These are phyloP conservation scores for Lasioglossum calceatum DNA, from an alignment of 2,888 invertebrate genomes.

Conservation along the genomic window DNA sequence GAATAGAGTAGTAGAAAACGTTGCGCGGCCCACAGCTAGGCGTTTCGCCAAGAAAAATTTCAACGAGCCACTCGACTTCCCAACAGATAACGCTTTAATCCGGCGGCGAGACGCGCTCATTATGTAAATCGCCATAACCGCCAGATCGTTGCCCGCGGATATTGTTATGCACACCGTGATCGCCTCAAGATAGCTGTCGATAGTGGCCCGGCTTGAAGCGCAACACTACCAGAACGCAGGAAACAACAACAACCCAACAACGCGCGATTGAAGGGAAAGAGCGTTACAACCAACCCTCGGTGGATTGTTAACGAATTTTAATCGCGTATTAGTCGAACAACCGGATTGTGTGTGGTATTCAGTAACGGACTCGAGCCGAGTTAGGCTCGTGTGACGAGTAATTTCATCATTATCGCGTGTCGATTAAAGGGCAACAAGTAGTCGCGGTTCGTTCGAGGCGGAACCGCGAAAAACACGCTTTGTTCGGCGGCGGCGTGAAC, in stretches of 20 bases:
- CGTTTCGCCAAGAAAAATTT: conserved; percentile 25
- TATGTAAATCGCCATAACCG: conserved; percentile 25
- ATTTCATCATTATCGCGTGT: conserved; percentile 42
- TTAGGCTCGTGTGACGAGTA: conserved; percentile 40
- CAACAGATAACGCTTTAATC: conserved; percentile 34
- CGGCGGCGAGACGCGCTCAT: not conserved
- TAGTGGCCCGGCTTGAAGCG: not conserved
- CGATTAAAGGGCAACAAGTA: conserved; percentile 54
- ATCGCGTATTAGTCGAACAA: conserved; percentile 2
- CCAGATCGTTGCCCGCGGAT: conserved; percentile 12
- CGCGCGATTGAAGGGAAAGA: not conserved
- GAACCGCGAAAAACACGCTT: conserved; percentile 33
- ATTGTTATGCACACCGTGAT: conserved; percentile 5
- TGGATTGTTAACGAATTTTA: not conserved
- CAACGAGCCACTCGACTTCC: conserved; percentile 16
- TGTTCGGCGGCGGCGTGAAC: not conserved
- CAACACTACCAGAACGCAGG: not conserved
- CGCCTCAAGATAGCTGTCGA: not conserved
- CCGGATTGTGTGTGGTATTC: conserved; percentile 5
- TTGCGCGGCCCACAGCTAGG: conserved; percentile 35
- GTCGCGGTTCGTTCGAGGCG: conserved; percentile 18
- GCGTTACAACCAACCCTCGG: not conserved
- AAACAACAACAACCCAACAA: not conserved
- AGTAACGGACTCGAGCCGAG: not conserved
- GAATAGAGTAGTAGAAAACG: not conserved